Evolutionary conservation across 2,113 vertebrate genomes (phyloP), one percentile per base, ranked within the genome.

Genomic region (Triplophysa siluroides): DNA sequence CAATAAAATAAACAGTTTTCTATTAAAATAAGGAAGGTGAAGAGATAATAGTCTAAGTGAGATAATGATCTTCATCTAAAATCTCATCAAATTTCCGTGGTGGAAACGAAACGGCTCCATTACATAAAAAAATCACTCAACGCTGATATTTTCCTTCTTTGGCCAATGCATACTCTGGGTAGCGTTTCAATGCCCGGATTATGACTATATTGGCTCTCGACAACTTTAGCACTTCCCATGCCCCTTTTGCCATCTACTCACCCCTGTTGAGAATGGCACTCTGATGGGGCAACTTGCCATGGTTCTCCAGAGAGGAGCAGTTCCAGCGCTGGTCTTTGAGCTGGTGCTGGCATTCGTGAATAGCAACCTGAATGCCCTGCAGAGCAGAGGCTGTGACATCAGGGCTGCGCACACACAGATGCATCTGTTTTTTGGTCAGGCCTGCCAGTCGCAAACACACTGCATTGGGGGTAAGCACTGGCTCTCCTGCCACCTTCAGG

Each of bases 261-360:
- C 96, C 96, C 89, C 95, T 92, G 86, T 93, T 95, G 83, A 97
- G 94, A 82, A 97, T 94, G 84, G 91, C 91, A 80, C 91, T 96
- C 86, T 96, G 94, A 69, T 94, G 93, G n/a, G 95, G 95, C 88
- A 95, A 88, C 43, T 94, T 94, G 86, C 94, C 92, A 3, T 92
- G 87, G 65, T 90, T 92, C 89, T 95, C 94, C 82, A 97, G 88
- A 0, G 94, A 91, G 0, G 96, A 97, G 86, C 96, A 97, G 90
- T 97, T 95, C 96, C 96, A 97, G 80, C 96, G 94, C 87, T 96
- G 95, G 87, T 95, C 93, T 18, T 91, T 92, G 80, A 97, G 90
- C 89, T 97, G 96, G 80, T 96, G 92, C 86, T 95, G 96, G 87
- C 96, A 97, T 85, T 97, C 96, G 9, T 97, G 95, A 76, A 96